phyloP scores from a whole-genome alignment of 2,113 vertebrate species.

The Prionailurus bengalensis region DNA sequence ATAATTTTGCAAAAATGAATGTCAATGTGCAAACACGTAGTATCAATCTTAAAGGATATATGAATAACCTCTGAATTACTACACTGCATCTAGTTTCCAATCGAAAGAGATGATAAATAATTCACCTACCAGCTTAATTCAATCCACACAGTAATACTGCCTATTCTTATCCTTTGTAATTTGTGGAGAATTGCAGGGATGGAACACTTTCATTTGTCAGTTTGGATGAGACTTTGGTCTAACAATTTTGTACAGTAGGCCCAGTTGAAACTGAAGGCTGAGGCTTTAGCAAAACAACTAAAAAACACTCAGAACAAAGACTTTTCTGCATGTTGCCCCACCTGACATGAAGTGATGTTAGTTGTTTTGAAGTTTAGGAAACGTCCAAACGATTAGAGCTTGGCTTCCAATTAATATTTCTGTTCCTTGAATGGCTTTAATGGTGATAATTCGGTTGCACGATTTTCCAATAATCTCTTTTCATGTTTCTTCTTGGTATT shows the following conservation, averaged over 20 bases:
- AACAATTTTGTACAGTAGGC: not conserved
- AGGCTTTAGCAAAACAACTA: conserved; percentile 6
- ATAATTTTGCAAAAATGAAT: conserved; percentile 61
- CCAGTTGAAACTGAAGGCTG: not conserved
- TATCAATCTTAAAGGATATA: conserved; percentile 36
- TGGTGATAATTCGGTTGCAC: not conserved
- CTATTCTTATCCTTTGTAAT: conserved; percentile 18
- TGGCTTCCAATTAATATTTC: not conserved
- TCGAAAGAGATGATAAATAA: conserved; percentile 51
- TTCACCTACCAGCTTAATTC: conserved; percentile 54
- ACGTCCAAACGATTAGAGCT: not conserved
- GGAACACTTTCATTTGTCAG: not conserved
- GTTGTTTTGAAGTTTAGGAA: not conserved
- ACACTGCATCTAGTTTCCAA: conserved; percentile 45
- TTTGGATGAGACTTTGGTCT: not conserved
- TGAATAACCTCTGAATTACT: not conserved
- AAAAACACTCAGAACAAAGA: conserved; percentile 60
- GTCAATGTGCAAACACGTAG: not conserved
- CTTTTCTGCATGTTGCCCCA: not conserved
- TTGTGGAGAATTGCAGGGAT: not conserved
- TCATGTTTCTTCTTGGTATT: not conserved
- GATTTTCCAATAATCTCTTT: not conserved
- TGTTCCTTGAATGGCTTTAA: not conserved
- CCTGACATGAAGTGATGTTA: not conserved
- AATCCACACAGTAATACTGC: not conserved